Evolutionary conservation across 2,113 vertebrate species (phyloP), one percentile per base, ranked within the genome.

Genomic region (Gnathonemus echidnorhynchus): DNA sequence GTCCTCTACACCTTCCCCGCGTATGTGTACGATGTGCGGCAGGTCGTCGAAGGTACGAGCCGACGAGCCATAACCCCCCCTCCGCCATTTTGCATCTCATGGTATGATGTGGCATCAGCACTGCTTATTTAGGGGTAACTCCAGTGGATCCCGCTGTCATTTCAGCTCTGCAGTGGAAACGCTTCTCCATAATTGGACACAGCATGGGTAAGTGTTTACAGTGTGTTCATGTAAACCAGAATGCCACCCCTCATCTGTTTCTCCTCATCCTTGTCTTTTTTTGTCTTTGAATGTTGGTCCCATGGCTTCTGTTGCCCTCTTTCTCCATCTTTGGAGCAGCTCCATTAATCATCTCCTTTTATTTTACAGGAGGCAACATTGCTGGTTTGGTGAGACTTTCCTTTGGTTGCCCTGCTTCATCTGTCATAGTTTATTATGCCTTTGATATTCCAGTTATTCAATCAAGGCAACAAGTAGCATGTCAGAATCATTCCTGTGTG

Each of bases 111-210:
- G 39, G 19, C 7, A 17, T 52, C 19, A 3, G 21, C 2, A 5
- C 66, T 13, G 21, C 19, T 84, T 84, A 31, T 83, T 45, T 84
- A 35, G 1, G 50, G 31, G 50, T 85, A n/a, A 80, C 45, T 5
- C 13, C 15, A 21, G 13, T 62, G 19, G 56, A 27, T 89, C 27
- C 2, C 42, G 0, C 10, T 93, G 92, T 74, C 88, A 88, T 95
- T 95, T 90, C 96, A 99, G 98, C 96, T 91, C 95, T 98, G 92
- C 95, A 97, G 87, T 98, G 97, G 98, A 96, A 92, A 87, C 96
- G 58, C 15, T 98, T 98, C 93, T 97, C 96, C 77, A 93, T 99
- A 91, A 92, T 99, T 88, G 97, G 96, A 91, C 98, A 99, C 95
- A 99, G 98, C 92, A 97, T 98, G 94, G 98, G 98, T 99, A 95